Evolutionary conservation across 2,888 invertebrate genomes (phyloP), one percentile per base, ranked within the genome.

Genomic region (Abrostola tripartita): DNA sequence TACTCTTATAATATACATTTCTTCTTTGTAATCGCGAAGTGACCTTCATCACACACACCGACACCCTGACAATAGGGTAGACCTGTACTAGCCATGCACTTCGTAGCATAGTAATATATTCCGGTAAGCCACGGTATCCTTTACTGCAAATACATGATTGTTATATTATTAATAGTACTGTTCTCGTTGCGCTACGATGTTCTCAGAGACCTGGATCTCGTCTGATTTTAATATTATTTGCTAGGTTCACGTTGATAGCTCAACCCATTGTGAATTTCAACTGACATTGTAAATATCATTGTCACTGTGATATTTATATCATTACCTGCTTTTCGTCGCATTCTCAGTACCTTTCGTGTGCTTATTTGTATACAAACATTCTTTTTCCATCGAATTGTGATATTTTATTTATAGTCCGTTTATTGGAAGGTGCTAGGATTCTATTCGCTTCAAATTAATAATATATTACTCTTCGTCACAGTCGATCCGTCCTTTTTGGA

Each of bases 201-300:
- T 38, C 52, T 61, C 67, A 52, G 58, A 58, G 37, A 42, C 41
- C 57, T 59, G 61, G 73, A 42, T 6, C 50, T 40, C 54, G 55
- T 62, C 68, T 67, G 61, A 66, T 72, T 44, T 50, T 4, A 47
- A 42, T 8, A 58, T 38, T 24, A 14, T 47, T 4, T 14, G 24
- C 24, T 24, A 47, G 44, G 44, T 24, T 5, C n/a, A 38, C 14
- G 8, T 37, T 50, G 51, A 49, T 42, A 8, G 11, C 24, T 42
- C 35, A 37, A 10, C 11, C 24, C 38, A 38, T 47, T 14, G 37
- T 40, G 9, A 75, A 24, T 42, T 49, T 14, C 40, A 51, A 38
- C 54, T 37, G 38, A 56, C 79, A 81, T 80, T 87, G 81, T 87
- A 86, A 83, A 88, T 87, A 87, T 88, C 87, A 85, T 85, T 56